These are phyloP conservation scores for Catamblyrhynchus diadema DNA, from an alignment of 2,797 vertebrate genomes.

Conservation along the genomic window DNA sequence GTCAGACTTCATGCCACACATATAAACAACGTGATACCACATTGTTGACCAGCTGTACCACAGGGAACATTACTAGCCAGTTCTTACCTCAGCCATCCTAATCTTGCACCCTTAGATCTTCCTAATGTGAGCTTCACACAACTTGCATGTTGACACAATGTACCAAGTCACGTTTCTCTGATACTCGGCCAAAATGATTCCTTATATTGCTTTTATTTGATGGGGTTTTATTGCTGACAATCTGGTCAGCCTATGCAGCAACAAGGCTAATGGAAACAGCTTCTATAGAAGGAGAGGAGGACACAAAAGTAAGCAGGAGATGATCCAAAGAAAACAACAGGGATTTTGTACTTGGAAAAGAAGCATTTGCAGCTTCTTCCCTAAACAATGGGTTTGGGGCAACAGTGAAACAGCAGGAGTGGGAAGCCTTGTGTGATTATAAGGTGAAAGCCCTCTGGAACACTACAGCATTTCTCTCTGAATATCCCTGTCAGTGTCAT, in stretches of 20 bases:
- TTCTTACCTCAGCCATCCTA: not conserved
- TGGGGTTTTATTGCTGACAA: not conserved
- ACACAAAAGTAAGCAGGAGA: not conserved
- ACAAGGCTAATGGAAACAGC: not conserved
- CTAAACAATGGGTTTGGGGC: not conserved
- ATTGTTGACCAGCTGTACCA: not conserved
- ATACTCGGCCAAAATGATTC: not conserved
- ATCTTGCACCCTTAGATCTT: not conserved
- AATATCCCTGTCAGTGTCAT: not conserved
- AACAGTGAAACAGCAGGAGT: not conserved
- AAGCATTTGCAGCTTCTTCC: not conserved
- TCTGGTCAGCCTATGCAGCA: not conserved
- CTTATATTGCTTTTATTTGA: not conserved
- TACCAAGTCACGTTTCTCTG: not conserved
- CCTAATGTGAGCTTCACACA: not conserved
- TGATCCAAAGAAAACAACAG: not conserved
- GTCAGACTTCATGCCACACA: not conserved
- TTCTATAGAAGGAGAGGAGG: not conserved
- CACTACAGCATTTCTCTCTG: not conserved
- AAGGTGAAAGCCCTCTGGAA: not conserved
- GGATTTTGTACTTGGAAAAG: not conserved
- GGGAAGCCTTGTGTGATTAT: not conserved
- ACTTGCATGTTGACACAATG: not conserved
- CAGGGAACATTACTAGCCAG: not conserved
- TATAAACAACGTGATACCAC: not conserved